Evolutionary conservation across 2,888 invertebrate genomes (phyloP), one percentile per base, ranked within the genome.

Genomic region (Biston stratarius): DNA sequence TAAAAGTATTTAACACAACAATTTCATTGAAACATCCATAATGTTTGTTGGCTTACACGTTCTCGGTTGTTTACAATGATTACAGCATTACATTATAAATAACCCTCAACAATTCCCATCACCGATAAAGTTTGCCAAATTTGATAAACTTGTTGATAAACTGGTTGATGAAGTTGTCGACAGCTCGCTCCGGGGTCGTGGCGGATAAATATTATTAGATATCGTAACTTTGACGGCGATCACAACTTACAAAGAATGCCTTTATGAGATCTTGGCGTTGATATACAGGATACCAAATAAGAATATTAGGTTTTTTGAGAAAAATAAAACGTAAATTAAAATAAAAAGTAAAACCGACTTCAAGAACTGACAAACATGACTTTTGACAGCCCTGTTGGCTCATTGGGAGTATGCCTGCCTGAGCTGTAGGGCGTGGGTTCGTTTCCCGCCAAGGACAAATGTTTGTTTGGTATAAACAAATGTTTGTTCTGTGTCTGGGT

Each of bases 171-270:
- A 73, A 69, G 45, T 71, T 68, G 49, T 68, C 38, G 67, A 62
- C 67, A 70, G 62, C 56, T 1, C 55, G 64, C 71, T 58, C 47
- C 45, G 33, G 59, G 72, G 66, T 55, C 48, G 42, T 52, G 44
- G 38, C 38, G 44, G 64, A 67, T 69, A 70, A 72, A 71, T 70
- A 70, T 70, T 69, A 59, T 70, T 70, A 72, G 65, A 67, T 68
- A 71, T 63, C 40, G 57, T 38, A 57, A 69, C 51, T 71, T 69
- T 69, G 71, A 69, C 64, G 53, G 48, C 40, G 61, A 66, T 57
- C 42, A 36, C 53, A 53, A 65, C 48, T 69, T 65, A 1, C 12
- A 14, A 64, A 56, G 63, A 70, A 66, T 65, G 61, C 63, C 49
- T 63, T 61, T 67, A 66, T 56, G 57, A 66, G 64, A 64, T 64